Conservation (phyloP, 2,113 vertebrate species). For the Guaruba guarouba region DNA sequence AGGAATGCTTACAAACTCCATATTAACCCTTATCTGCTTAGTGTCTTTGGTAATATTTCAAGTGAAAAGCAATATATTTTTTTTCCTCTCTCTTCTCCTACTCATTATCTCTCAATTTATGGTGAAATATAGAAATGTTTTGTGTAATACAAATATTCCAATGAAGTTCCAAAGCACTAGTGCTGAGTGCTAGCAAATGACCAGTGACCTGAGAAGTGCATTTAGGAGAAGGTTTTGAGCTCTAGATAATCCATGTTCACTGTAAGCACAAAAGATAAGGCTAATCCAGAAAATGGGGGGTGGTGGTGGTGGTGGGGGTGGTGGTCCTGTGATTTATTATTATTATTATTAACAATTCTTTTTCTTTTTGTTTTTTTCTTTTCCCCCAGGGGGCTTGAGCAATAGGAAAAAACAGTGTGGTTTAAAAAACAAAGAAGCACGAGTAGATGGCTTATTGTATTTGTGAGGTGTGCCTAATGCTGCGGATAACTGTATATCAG, state of each 20-base stretch:
- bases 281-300: neutral
- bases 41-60: neutral
- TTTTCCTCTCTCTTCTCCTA: neutral
- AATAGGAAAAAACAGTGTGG: neutral
- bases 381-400: neutral
- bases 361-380: neutral
- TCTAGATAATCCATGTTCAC: neutral
- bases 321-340: neutral
- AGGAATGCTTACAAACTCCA: neutral
- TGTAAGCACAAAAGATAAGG: neutral
- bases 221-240: neutral
- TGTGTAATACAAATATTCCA: neutral
- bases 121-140: neutral
- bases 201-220: neutral
- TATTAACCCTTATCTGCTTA: neutral
- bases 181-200: neutral
- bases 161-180: neutral
- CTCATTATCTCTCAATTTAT: neutral
- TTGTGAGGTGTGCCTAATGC: neutral
- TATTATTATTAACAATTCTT: neutral
- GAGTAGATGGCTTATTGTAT: neutral
- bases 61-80: neutral
- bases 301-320: no score
- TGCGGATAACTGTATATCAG: neutral
- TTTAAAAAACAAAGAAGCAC: neutral